Percentiles rank a stretch among this genome's conserved stretches.
phyloP scores from a whole-genome alignment of 53 echinoderm and acorn worm species.

The Holothuria scabra region DNA sequence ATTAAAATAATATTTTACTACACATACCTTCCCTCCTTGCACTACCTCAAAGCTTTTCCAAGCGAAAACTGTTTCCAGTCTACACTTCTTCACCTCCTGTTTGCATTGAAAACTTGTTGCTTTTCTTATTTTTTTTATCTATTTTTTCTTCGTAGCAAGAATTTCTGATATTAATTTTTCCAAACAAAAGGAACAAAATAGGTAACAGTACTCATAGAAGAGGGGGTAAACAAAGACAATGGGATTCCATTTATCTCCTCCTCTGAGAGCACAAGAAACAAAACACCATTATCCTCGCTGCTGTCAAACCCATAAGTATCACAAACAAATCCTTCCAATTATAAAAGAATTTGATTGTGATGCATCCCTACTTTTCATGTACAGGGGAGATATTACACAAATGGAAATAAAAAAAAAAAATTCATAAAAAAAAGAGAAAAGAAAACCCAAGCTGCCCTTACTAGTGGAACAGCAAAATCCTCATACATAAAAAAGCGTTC shows the following conservation, averaged over 20 bases:
- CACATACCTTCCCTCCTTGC: too few relatives aligned
- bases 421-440: constrained; percentile 22
- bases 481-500: constrained; percentile 43
- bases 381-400: constrained; percentile 5
- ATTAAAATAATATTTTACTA: too few relatives aligned
- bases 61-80: too few relatives aligned
- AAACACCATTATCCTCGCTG: constrained; percentile 21
- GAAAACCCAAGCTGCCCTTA: constrained; percentile 18
- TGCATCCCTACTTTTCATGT: constrained; percentile 14
- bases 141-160: constrained; percentile 40
- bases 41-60: too few relatives aligned
- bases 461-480: constrained; percentile 9
- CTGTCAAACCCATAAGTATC: background rate
- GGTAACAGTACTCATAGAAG: constrained; percentile 43
- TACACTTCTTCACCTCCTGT: constrained; percentile 3
- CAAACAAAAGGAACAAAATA: constrained; percentile 25
- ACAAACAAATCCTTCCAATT: constrained; percentile 20
- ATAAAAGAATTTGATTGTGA: constrained; percentile 21
- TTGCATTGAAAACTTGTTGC: constrained; percentile 35
- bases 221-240: constrained; percentile 6
- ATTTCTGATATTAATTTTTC: constrained; percentile 34
- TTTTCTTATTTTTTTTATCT: constrained; percentile 39
- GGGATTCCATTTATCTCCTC: too few relatives aligned
- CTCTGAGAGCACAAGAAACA: constrained; percentile 23
- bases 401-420: constrained; percentile 10